Conservation (phyloP, 2,113 vertebrate genomes). For the Leptobrachium ailaonicum region DNA sequence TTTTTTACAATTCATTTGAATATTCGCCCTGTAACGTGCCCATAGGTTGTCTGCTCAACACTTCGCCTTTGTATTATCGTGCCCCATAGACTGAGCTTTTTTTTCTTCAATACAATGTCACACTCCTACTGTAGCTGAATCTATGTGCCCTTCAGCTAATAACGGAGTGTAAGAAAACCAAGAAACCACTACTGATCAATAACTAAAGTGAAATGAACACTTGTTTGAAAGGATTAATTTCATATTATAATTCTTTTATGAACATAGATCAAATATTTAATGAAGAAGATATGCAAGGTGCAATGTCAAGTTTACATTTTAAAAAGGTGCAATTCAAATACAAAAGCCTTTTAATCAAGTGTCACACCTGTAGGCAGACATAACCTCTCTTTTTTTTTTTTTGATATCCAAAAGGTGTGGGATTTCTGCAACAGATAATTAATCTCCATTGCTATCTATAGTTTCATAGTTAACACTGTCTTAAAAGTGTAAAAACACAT, state of each 20-base stretch:
- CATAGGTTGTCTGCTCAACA: too few species aligned
- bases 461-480: slow-evolving; percentile 78
- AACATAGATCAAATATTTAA: slow-evolving; percentile 53
- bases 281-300: slow-evolving; percentile 60
- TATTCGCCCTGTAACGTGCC: too few species aligned
- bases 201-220: too few species aligned
- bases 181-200: too few species aligned
- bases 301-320: slow-evolving; percentile 54
- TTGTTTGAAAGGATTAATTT: too few species aligned
- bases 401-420: slow-evolving; percentile 69
- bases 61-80: too few species aligned
- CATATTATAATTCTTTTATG: neutral
- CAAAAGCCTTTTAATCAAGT: slow-evolving; percentile 67
- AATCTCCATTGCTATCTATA: slow-evolving; percentile 80
- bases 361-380: slow-evolving; percentile 69
- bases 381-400: slow-evolving; percentile 67
- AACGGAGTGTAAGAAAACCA: too few species aligned
- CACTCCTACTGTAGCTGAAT: too few species aligned
- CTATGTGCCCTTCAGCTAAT: too few species aligned
- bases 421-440: slow-evolving; percentile 74
- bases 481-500: slow-evolving; percentile 78
- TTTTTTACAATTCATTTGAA: too few species aligned
- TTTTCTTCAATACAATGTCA: too few species aligned
- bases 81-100: too few species aligned
- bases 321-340: slow-evolving; percentile 56